Conservation (phyloP, 1,140 invertebrate species). For the Panulirus ornatus region DNA sequence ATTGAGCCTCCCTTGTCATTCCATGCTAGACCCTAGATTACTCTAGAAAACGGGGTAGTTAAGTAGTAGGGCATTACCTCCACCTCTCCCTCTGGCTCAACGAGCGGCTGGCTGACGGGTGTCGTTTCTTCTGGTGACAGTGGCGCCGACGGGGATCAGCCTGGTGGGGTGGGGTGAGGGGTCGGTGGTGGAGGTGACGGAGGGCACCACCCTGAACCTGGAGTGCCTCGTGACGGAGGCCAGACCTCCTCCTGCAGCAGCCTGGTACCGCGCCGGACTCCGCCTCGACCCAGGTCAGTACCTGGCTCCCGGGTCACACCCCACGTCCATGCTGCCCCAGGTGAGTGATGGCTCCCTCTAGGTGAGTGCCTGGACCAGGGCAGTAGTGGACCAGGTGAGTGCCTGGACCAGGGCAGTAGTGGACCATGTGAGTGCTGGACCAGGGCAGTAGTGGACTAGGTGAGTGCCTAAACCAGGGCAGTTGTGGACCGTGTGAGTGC, state of each 20-base stretch:
- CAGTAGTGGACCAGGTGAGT: too few relatives aligned
- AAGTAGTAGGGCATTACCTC: not conserved
- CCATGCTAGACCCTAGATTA: not conserved
- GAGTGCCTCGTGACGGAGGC: constrained; percentile 35
- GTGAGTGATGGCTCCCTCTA: too few relatives aligned
- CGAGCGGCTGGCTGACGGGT: not conserved
- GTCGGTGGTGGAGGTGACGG: constrained; percentile 32
- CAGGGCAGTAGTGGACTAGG: too few relatives aligned
- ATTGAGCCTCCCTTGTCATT: not conserved
- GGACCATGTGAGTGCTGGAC: too few relatives aligned
- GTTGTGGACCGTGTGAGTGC: not conserved
- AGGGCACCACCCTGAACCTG: constrained; percentile 30
- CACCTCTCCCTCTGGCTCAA: not conserved
- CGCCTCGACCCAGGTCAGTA: constrained; percentile 35
- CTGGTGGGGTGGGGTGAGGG: constrained; percentile 44
- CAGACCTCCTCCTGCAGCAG: not conserved
- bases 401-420: too few relatives aligned
- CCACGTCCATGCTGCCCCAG: too few relatives aligned
- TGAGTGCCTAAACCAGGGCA: not conserved
- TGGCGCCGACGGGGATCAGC: constrained; percentile 19
- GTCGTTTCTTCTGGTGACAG: not conserved
- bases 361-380: too few relatives aligned
- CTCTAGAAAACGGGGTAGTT: too few relatives aligned
- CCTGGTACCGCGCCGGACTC: constrained; percentile 31
- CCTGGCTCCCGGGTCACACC: too few relatives aligned